A percentile compares a stretch with the other conserved stretches of the same genome.
Evolutionary conservation across 2,113 vertebrate species (phyloP).

Genomic region (Marmota flaviventris): DNA sequence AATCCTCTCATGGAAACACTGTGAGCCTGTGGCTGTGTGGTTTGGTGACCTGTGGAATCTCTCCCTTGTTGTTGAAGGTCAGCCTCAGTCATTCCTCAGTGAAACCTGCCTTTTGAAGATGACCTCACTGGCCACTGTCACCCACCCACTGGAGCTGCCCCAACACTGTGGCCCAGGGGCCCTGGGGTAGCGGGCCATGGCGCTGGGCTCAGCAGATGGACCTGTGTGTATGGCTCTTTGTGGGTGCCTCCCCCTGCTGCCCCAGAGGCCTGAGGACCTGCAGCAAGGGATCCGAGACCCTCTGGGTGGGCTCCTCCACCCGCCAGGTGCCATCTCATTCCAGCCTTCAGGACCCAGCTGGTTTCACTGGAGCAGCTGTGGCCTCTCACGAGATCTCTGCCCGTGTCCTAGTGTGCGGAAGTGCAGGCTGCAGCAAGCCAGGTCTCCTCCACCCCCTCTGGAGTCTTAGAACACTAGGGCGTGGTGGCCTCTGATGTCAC

Average conservation of each 20-base stretch:
- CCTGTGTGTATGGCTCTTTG: too few species aligned
- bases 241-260: rapidly evolving
- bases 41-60: rapidly evolving
- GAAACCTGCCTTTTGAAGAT: not conserved
- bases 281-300: not conserved
- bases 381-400: rapidly evolving
- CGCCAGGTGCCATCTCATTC: too few species aligned
- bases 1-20: rapidly evolving
- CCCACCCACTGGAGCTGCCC: not conserved
- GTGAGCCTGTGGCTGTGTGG: not conserved
- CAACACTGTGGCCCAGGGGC: rapidly evolving
- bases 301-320: rapidly evolving
- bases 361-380: rapidly evolving
- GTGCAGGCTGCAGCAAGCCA: rapidly evolving
- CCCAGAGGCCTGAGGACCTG: not conserved
- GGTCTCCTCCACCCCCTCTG: rapidly evolving
- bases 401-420: rapidly evolving
- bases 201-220: not conserved
- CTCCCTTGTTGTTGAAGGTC: not conserved
- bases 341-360: not conserved
- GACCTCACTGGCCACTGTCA: rapidly evolving
- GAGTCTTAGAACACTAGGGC: not conserved
- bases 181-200: not conserved
- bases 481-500: not conserved
- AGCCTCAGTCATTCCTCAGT: rapidly evolving